Conservation (phyloP, 2,888 invertebrate genomes). For the Leucoma salicis region DNA sequence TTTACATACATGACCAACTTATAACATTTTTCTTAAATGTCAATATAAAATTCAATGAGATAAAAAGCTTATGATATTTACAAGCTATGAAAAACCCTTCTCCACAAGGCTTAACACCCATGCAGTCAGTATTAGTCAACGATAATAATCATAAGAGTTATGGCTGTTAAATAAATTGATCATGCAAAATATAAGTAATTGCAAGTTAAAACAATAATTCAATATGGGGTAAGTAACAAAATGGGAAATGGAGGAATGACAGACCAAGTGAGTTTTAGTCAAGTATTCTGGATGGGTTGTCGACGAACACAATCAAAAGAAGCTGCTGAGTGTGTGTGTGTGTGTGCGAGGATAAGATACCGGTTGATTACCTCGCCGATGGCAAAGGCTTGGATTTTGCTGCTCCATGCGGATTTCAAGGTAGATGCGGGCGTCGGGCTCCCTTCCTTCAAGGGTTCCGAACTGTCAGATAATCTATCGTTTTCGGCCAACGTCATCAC, state of each 20-base stretch:
- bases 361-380: slow-evolving; percentile 81
- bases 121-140: slow-evolving; percentile 62
- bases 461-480: slow-evolving; percentile 63
- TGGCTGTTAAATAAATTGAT: slow-evolving; percentile 55
- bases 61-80: slow-evolving; percentile 74
- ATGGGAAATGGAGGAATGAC: slow-evolving; percentile 60
- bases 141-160: slow-evolving; percentile 49
- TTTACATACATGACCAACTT: slow-evolving; percentile 21
- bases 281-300: slow-evolving; percentile 56
- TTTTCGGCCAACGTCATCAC: slow-evolving; percentile 67
- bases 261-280: slow-evolving; percentile 59
- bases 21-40: background rate
- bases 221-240: slow-evolving; percentile 60
- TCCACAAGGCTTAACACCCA: slow-evolving; percentile 71
- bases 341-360: slow-evolving; percentile 67
- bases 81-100: slow-evolving; percentile 68
- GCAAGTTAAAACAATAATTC: slow-evolving; percentile 62
- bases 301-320: slow-evolving; percentile 81
- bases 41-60: slow-evolving; percentile 45
- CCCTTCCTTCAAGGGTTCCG: slow-evolving; percentile 61
- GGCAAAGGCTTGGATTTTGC: slow-evolving; percentile 80
- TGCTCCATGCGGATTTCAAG: slow-evolving; percentile 78
- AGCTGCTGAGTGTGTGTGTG: slow-evolving; percentile 74
- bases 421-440: slow-evolving; percentile 61
- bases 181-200: slow-evolving; percentile 78